Conservation (phyloP, 2,113 vertebrate genomes). For the Microcebus ravelobensis region DNA sequence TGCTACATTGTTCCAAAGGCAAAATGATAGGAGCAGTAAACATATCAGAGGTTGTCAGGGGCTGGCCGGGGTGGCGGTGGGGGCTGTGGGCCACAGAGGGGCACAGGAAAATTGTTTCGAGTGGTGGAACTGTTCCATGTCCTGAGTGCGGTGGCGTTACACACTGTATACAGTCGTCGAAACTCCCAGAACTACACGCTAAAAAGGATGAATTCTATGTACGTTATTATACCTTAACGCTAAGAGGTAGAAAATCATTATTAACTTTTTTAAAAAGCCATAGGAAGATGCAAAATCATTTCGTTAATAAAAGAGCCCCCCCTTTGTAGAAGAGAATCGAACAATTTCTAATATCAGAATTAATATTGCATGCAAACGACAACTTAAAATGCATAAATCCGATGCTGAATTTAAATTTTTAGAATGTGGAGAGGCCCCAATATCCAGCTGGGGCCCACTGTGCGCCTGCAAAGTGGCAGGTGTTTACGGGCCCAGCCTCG, state of each 20-base stretch:
- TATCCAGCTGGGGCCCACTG: rapidly evolving
- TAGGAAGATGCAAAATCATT: not conserved
- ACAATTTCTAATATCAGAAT: not conserved
- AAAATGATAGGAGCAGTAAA: rapidly evolving
- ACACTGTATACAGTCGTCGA: not conserved
- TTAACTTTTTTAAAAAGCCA: not conserved
- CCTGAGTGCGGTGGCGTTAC: not conserved
- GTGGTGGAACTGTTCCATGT: rapidly evolving
- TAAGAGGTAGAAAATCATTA: not conserved
- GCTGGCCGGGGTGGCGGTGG: rapidly evolving
- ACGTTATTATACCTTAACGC: not conserved
- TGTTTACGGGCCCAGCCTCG: rapidly evolving
- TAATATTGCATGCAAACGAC: not conserved
- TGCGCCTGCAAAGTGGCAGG: not conserved
- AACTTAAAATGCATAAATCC: not conserved
- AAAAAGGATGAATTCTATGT: not conserved
- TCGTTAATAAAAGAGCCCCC: not conserved
- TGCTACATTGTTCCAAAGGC: not conserved
- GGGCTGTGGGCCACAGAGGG: rapidly evolving
- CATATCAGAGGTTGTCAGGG: not conserved
- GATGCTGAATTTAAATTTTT: not conserved
- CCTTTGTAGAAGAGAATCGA: not conserved
- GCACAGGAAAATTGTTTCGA: not conserved
- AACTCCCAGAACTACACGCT: not conserved
- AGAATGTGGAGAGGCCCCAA: not conserved